Base-by-base conservation (phyloP, 2,888 invertebrate species). In the Mystacides longicornis region DNA sequence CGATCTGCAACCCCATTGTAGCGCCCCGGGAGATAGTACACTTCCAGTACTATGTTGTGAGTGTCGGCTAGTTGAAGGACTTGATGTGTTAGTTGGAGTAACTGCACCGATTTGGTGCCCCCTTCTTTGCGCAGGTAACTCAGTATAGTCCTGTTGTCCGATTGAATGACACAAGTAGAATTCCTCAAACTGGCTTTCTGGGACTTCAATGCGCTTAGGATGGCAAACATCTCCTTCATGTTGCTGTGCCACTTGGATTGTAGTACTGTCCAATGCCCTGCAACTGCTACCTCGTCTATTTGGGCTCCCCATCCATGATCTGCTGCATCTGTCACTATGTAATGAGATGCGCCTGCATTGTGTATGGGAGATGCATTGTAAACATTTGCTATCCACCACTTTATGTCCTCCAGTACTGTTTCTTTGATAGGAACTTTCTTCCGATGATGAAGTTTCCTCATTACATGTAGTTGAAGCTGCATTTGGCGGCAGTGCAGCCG, bases 111-210 rank as follows among this genome's bases (percentile, higher is more conserved):
- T 23, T 14, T 49, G 1, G 50, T 53, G 2, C 50, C 53, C 14
- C 43, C 43, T 18, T 43, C 43, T 31, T 62, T 63, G 21, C 57
- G 20, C 11, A 65, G 7, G 23, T 63, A 63, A 0, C 64, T 45
- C 0, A 64, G 59, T 0, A 63, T 62, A 0, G 63, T 64, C 9
- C 23, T 55, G 58, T 62, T 64, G 64, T 64, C 64, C 5, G 62
- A 57, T 23, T 64, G 63, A 0, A 64, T 43, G 43, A 43, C 11
- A 43, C 43, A 43, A 43, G 2, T 0, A 65, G 18, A 27, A 49
- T 27, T 23, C 2, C 19, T 49, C 27, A 49, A 49, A 49, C 18
- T 49, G 16, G n/a, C 31, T 22, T 2, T 49, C 49, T 23, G 49
- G 19, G 16, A 27, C 27, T 49, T 27, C 23, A 49, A 48, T 2